Base-by-base conservation (phyloP, 2,888 invertebrate species). In the Cephus spinipes region DNA sequence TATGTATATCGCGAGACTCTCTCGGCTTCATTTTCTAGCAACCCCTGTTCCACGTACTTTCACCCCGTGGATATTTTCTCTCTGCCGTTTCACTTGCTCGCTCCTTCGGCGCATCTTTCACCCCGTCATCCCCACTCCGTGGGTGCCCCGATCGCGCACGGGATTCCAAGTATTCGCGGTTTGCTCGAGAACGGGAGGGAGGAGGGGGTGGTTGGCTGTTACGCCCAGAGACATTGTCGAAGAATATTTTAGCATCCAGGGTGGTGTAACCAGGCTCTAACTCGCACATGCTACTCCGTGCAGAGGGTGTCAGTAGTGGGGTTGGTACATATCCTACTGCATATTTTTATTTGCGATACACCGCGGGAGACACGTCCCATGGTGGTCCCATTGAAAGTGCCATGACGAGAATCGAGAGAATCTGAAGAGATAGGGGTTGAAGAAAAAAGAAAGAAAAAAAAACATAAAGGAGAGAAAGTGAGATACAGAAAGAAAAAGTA, bases 251-350 rank as follows among this genome's bases (percentile, higher is more conserved):
- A 79, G 33, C 74, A 79, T 79, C 76, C 79, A 55, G 55, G 55
- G 23, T 55, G 55, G 55, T 23, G 9, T 55, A 55, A 55, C 55
- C 55, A 55, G 81, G 77, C 82, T 80, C 82, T 83, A 83, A 84
- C 81, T 78, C 81, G 79, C 86, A 86, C 81, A 82, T 86, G 86
- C 81, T 86, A 79, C 84, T 83, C 74, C 69, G 71, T 23, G 35
- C 33, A 33, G 32, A 55, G 9, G 23, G 55, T 55, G 55, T 23
- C 2, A 23, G 55, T 9, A 55, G 55, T 23, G 55, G 55, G 55
- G 23, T 23, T 55, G 55, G 55, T 55, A 55, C 55, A 23, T 55
- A 55, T 55, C 55, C 55, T 77, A 79, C 73, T 77, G 76, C 76
- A 79, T 79, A 79, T 79, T 79, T 79, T 79, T 79, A 79, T 55